Percentiles rank a stretch among this genome's conserved stretches.
These are phyloP conservation scores for Phoxinus phoxinus DNA, from an alignment of 2,113 vertebrate species.

Conservation along the genomic window DNA sequence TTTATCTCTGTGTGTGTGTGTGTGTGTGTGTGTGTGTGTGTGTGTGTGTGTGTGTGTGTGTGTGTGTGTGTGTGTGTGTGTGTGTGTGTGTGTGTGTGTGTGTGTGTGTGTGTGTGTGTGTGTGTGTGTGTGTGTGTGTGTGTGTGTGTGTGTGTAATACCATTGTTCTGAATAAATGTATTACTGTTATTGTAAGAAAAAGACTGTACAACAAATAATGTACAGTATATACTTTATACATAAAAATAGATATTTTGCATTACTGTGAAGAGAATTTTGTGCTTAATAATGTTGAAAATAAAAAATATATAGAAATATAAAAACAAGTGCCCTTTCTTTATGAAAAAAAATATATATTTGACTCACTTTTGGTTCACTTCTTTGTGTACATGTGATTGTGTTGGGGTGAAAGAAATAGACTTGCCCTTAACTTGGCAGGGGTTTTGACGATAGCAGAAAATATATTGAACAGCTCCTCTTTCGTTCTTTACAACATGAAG, in stretches of 20 bases:
- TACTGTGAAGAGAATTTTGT: background rate
- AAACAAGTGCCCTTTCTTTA: background rate
- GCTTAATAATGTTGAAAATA: background rate
- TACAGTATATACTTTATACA: too few relatives aligned
- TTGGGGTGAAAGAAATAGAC: background rate
- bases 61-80: background rate
- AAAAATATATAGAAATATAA: background rate
- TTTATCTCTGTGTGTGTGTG: background rate
- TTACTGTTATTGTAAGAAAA: background rate
- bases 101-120: background rate
- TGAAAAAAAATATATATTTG: background rate
- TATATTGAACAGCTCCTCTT: conserved; percentile 2
- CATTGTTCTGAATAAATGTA: too few relatives aligned
- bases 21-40: background rate
- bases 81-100: background rate
- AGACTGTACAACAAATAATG: too few relatives aligned
- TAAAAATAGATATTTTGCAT: too few relatives aligned
- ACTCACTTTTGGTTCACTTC: background rate
- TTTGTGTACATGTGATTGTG: background rate
- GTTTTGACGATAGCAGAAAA: conserved; percentile 3
- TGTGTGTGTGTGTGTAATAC: background rate
- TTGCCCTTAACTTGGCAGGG: background rate
- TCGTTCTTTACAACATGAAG: background rate
- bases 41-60: background rate
- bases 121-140: background rate